Evolutionary conservation across 2,797 vertebrate genomes (phyloP).

Genomic region (Tympanoctomys barrerae): DNA sequence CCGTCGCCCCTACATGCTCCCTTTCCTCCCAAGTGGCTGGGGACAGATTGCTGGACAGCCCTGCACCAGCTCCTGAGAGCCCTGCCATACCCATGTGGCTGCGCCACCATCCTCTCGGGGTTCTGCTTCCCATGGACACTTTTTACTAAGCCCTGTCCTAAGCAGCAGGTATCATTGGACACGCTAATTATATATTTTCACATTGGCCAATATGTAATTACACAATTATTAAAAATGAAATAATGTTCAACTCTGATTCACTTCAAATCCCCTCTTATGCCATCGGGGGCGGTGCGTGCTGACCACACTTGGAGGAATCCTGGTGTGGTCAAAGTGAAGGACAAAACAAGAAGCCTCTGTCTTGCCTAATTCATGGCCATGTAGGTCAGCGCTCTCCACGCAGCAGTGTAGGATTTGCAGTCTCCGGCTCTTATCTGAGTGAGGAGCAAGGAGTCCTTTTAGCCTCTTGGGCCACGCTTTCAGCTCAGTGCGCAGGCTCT

Average conservation of each 20-base stretch:
- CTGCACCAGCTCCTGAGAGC: accelerated
- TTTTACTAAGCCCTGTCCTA: neutral
- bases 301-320: neutral
- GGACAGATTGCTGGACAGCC: neutral
- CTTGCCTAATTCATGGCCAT: too few relatives aligned
- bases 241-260: neutral
- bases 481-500: neutral
- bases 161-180: neutral
- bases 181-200: neutral
- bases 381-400: accelerated
- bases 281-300: accelerated
- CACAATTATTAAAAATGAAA: constrained; percentile 16
- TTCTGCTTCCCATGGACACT: neutral
- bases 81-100: accelerated
- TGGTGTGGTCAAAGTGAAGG: neutral
- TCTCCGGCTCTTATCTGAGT: neutral
- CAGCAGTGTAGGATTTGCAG: neutral
- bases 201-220: neutral
- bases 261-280: neutral
- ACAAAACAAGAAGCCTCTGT: neutral
- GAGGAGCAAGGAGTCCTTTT: neutral
- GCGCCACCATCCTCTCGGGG: neutral
- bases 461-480: accelerated
- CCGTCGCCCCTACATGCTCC: neutral
- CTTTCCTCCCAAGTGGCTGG: neutral